Conservation (phyloP, 1,140 invertebrate genomes). For the Pararge aegeria region DNA sequence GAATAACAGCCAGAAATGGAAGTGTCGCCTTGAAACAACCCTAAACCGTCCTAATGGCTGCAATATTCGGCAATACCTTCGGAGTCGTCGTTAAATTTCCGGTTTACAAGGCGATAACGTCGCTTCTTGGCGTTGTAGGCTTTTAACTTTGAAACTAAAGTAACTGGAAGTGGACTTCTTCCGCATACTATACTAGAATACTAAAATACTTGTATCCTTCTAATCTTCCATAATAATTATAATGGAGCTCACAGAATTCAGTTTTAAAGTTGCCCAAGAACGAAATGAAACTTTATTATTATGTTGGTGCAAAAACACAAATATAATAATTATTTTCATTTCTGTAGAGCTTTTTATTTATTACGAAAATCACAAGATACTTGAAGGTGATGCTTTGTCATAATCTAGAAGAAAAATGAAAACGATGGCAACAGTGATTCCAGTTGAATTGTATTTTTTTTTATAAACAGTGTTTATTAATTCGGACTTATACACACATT, state of each 20-base stretch:
- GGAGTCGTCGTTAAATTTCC: conserved; percentile 47
- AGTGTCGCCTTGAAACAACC: conserved; percentile 18
- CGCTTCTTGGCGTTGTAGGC: conserved; percentile 23
- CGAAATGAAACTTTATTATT: too few species aligned
- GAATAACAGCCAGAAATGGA: conserved; percentile 10
- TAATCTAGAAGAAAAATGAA: too few species aligned
- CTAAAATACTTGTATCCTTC: background rate
- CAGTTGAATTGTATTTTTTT: too few species aligned
- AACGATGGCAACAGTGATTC: too few species aligned
- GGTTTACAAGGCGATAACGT: conserved; percentile 55
- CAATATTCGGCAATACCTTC: conserved; percentile 31
- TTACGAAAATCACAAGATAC: too few species aligned
- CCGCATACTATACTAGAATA: background rate
- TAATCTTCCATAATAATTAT: background rate
- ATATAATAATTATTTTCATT: too few species aligned
- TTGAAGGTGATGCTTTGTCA: too few species aligned
- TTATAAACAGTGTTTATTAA: too few species aligned
- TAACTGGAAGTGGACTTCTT: background rate
- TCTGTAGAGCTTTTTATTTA: too few species aligned
- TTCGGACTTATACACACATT: too few species aligned
- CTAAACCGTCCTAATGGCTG: conserved; percentile 17
- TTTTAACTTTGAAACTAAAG: conserved; percentile 26
- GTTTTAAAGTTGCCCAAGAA: too few species aligned
- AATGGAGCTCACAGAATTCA: background rate
- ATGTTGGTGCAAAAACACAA: too few species aligned